phyloP scores from a whole-genome alignment of 2,888 invertebrate genomes.

The Pristionchus japonicus region DNA sequence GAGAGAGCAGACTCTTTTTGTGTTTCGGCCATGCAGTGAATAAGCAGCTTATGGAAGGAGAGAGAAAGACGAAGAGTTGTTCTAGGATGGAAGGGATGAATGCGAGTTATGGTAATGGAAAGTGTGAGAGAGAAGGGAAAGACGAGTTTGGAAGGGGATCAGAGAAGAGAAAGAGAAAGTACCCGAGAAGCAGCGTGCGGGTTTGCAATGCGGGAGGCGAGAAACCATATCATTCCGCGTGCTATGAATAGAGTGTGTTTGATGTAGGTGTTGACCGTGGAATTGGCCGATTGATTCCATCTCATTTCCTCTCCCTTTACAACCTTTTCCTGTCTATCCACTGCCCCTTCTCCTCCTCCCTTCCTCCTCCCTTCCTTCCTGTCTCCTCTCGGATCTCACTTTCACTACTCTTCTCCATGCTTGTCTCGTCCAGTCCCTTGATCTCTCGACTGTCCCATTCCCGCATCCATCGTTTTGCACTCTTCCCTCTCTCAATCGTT shows the following conservation, averaged over 20 bases:
- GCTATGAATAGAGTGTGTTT: not conserved
- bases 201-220: not conserved
- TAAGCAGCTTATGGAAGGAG: not conserved
- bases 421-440: not conserved
- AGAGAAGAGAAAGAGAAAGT: not conserved
- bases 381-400: not conserved
- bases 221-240: not conserved
- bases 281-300: constrained; percentile 5
- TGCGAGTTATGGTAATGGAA: not conserved
- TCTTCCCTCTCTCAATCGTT: not conserved
- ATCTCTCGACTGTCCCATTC: not conserved
- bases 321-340: not conserved
- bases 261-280: not conserved
- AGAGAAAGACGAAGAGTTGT: not conserved
- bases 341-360: not conserved
- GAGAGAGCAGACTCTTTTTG: not conserved
- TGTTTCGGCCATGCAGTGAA: not conserved
- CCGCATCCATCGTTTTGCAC: not conserved
- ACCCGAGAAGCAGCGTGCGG: not conserved
- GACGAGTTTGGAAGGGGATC: not conserved
- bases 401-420: not conserved
- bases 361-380: not conserved
- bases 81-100: not conserved
- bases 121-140: not conserved
- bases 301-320: not conserved